Evolutionary conservation across 2,113 vertebrate species (phyloP), one percentile per base, ranked within the genome.

Genomic region (Myxocyprinus asiaticus): DNA sequence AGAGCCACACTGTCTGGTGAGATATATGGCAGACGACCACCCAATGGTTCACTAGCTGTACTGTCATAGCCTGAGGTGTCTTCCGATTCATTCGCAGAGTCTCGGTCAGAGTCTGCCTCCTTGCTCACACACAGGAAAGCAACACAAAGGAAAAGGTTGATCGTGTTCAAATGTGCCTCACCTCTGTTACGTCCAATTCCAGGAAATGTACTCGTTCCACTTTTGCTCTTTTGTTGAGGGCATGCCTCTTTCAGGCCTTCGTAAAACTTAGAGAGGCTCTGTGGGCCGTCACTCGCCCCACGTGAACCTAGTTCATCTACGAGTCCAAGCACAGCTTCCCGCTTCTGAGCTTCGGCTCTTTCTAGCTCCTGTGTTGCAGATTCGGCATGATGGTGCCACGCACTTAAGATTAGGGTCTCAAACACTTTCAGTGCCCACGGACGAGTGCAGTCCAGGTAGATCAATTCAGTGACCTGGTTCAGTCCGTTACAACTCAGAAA

Each of bases 51-150:
- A 42, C 96, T 96, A 6, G 96, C 93, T 14, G 96, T 97, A 74
- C 96, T 99, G 78, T 99, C 97, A 68, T 98, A 98, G 11, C 96
- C 98, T 0, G 97, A 98, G 0, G 97, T 98, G 86, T 98, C 98
- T 88, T 98, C 97, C 0, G 97, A 98, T 76, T 98, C 96, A 73
- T 94, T 96, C 74, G 93, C 92, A 0, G 94, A 93, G 84, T 98
- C 95, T 15, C 89, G 87, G 74, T 98, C 96, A 56, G 93, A 91
- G 76, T 98, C 96, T 1, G 94, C 92, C 85, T 99, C 96, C 87
- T 96, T 96, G 88, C 95, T 98, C 11, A 99, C 92, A 9, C 95
- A 96, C 6, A 98, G 89, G 87, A 99, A 98, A 5, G 95, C 95
- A 83, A 98, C 93, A 61, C 98, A 98, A 43, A 99, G 91, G 81